phyloP scores from a whole-genome alignment of 2,888 invertebrate species.

The Drosophila atroscutellata region DNA sequence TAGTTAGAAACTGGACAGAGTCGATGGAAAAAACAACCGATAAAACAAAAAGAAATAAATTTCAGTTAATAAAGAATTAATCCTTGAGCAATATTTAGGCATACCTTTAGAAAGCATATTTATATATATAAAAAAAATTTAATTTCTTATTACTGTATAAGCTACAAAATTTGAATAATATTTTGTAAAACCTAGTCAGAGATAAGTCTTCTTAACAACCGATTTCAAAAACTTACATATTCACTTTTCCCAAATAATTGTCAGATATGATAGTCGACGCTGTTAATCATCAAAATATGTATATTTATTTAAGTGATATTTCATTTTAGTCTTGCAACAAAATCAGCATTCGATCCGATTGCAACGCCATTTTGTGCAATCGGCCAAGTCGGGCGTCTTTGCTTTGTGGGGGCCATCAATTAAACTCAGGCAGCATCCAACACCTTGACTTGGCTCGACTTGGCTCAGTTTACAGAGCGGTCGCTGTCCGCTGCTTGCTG shows the following conservation, averaged over 20 bases:
- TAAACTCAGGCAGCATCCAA: conserved; percentile 50
- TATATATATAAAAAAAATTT: neutral
- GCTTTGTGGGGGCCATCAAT: conserved; percentile 41
- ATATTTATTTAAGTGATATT: neutral
- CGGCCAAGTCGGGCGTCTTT: conserved; percentile 21
- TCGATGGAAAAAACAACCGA: neutral
- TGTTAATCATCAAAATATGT: neutral
- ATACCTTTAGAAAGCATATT: neutral
- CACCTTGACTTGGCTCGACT: conserved; percentile 42
- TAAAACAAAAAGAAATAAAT: neutral
- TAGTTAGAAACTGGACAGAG: neutral
- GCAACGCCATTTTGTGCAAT: conserved; percentile 50
- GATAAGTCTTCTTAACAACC: neutral
- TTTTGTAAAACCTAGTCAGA: neutral
- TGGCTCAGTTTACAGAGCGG: conserved; percentile 47
- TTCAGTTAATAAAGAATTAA: neutral
- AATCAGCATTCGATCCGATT: neutral
- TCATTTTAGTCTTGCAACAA: neutral
- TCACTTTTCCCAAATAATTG: neutral
- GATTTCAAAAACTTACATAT: neutral
- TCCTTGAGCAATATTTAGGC: neutral
- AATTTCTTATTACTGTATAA: neutral
- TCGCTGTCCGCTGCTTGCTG: conserved; percentile 1
- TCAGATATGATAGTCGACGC: neutral
- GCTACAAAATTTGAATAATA: neutral